Evolutionary conservation across 2,113 vertebrate species (phyloP).

Genomic region (Poicephalus gulielmi): DNA sequence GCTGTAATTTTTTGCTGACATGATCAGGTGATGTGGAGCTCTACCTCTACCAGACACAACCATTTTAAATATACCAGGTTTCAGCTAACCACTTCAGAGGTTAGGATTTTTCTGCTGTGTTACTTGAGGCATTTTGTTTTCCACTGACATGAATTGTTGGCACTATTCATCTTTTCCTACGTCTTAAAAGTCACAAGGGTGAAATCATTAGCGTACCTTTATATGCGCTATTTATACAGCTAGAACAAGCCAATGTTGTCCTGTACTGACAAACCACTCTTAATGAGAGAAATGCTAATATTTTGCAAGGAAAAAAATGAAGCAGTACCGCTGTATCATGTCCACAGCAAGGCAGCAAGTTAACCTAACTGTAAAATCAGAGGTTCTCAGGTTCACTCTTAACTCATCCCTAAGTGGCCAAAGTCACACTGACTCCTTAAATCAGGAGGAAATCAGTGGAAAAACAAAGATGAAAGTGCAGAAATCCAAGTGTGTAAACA

Average conservation of each 20-base stretch:
- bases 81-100: background rate
- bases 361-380: background rate
- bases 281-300: background rate
- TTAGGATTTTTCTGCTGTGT: background rate
- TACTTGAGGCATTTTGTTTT: background rate
- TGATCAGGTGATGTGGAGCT: background rate
- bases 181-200: background rate
- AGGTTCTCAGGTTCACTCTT: background rate
- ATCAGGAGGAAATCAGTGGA: background rate
- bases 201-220: background rate
- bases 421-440: background rate
- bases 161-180: background rate
- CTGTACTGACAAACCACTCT: background rate
- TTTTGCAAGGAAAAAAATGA: background rate
- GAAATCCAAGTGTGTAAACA: background rate
- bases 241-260: background rate
- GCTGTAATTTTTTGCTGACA: background rate
- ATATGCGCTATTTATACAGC: background rate
- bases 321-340: background rate
- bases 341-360: background rate
- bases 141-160: background rate
- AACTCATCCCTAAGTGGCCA: background rate
- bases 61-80: background rate
- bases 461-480: background rate
- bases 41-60: background rate